Evolutionary conservation across 2,113 vertebrate species (phyloP).

Genomic region (Pluvialis apricaria): DNA sequence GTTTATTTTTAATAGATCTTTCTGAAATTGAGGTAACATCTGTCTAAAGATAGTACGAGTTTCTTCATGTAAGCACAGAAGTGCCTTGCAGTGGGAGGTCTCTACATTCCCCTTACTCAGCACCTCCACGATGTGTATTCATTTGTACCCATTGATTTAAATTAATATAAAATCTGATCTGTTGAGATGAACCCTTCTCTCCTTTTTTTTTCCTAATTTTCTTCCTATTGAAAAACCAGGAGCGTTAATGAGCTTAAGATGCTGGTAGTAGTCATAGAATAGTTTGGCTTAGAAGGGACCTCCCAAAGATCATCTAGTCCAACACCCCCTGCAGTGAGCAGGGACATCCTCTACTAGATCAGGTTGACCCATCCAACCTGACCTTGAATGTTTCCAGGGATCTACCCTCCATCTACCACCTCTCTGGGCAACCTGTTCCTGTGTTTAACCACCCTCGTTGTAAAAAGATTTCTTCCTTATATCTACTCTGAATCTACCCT

Average conservation of each 20-base stretch:
- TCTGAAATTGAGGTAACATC: background rate
- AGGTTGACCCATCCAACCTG: background rate
- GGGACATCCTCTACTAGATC: background rate
- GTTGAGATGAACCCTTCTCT: background rate
- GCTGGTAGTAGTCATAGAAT: background rate
- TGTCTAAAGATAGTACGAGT: background rate
- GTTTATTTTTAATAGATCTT: background rate
- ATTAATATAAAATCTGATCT: background rate
- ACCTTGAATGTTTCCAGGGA: background rate
- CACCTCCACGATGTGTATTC: background rate
- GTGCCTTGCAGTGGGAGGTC: background rate
- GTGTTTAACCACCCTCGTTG: background rate
- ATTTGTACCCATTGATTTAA: background rate
- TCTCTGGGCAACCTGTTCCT: background rate
- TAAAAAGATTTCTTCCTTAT: background rate
- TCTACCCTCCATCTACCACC: background rate
- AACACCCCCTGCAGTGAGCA: background rate
- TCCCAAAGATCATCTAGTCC: background rate
- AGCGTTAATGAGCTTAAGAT: background rate
- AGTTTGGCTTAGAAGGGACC: background rate
- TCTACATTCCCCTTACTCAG: background rate
- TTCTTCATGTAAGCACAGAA: background rate
- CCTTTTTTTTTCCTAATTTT: background rate
- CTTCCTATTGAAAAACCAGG: background rate
- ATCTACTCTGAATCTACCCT: background rate